A percentile compares a stretch with the other conserved stretches of the same genome.
These are phyloP conservation scores for Atta colombica DNA, from an alignment of 1,140 invertebrate species.

Conservation along the genomic window DNA sequence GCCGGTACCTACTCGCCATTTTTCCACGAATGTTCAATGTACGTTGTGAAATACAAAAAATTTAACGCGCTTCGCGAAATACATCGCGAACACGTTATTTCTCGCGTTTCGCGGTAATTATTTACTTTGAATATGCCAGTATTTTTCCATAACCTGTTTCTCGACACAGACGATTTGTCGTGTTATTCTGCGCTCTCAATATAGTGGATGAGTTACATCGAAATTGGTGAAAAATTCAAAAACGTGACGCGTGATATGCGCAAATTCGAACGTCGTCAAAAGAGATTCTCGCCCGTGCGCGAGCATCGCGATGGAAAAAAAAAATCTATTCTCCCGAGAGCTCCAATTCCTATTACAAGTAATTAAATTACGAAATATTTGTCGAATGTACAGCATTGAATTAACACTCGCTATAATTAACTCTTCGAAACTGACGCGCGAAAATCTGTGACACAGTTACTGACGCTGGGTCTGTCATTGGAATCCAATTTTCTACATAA, in stretches of 20 bases:
- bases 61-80: not conserved
- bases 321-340: not conserved
- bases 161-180: not conserved
- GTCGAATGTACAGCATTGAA: not conserved
- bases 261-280: not conserved
- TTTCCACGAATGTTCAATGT: not conserved
- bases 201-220: not conserved
- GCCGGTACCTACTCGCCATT: not conserved
- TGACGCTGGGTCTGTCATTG: too few relatives aligned
- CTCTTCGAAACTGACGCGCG: too few relatives aligned
- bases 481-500: too few relatives aligned
- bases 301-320: not conserved
- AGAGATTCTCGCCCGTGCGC: not conserved
- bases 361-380: not conserved
- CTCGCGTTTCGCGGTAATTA: not conserved
- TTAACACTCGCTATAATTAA: too few relatives aligned
- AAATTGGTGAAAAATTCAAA: not conserved
- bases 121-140: not conserved
- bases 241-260: not conserved
- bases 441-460: too few relatives aligned
- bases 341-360: not conserved
- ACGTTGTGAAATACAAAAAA: not conserved
- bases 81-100: not conserved
- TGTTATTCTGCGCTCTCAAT: not conserved
- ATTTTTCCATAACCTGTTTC: not conserved